Evolutionary conservation across 2,113 vertebrate genomes (phyloP).

Genomic region (Poicephalus gulielmi): DNA sequence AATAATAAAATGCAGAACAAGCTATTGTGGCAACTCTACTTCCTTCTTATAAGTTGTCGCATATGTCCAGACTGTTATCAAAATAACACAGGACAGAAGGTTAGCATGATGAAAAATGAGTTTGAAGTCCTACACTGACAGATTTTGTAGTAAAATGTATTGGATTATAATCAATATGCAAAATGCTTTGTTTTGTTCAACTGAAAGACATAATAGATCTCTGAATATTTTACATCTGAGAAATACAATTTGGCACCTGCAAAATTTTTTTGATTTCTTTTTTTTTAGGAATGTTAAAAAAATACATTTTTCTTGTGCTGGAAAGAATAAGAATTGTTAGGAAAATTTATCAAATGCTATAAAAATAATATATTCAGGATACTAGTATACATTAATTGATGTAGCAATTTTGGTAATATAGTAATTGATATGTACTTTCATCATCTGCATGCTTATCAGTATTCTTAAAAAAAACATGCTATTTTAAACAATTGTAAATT

Average conservation of each 20-base stretch:
- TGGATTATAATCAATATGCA: background rate
- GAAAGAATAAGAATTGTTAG: background rate
- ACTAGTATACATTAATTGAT: background rate
- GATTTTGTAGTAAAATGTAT: background rate
- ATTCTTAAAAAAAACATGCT: background rate
- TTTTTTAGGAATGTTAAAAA: background rate
- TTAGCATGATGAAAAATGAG: background rate
- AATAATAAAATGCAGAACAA: slow-evolving; percentile 25
- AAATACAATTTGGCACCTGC: background rate
- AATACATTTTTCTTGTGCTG: background rate
- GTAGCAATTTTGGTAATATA: background rate
- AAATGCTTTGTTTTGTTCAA: background rate
- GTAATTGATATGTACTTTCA: background rate
- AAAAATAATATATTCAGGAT: background rate
- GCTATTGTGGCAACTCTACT: background rate
- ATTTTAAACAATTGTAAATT: background rate
- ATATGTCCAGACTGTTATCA: background rate
- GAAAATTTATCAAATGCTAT: background rate
- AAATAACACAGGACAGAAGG: background rate
- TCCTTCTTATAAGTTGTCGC: background rate
- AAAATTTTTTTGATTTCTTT: background rate
- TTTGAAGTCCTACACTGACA: background rate
- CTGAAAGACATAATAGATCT: background rate
- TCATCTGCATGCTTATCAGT: background rate
- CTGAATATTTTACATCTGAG: background rate